These are phyloP conservation scores for Choreutis nemorana DNA, from an alignment of 2,888 invertebrate species.

Conservation along the genomic window DNA sequence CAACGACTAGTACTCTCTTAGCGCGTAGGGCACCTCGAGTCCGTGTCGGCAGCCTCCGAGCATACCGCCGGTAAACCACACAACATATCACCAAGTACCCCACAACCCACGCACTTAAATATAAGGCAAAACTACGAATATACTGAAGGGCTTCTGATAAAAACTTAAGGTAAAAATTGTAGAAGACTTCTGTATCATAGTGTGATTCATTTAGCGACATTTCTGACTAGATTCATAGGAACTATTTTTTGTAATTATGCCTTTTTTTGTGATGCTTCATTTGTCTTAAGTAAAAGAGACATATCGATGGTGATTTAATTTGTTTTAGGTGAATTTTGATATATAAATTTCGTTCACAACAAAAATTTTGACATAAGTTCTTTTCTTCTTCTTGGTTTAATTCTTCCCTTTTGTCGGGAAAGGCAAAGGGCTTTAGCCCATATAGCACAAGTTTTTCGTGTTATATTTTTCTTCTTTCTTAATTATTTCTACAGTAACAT, in stretches of 20 bases:
- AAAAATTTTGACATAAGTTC: too few relatives aligned
- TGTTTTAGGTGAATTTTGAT: too few relatives aligned
- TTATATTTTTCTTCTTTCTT: too few relatives aligned
- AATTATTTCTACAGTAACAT: too few relatives aligned
- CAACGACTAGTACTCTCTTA: constrained; percentile 78
- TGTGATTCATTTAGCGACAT: constrained; percentile 35
- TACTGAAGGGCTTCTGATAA: constrained; percentile 41
- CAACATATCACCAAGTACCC: constrained; percentile 54
- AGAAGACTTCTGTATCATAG: constrained; percentile 31
- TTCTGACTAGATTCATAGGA: constrained; percentile 33
- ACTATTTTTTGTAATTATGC: constrained; percentile 11
- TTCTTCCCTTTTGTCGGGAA: too few relatives aligned
- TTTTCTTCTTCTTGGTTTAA: too few relatives aligned
- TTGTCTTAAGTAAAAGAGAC: too few relatives aligned
- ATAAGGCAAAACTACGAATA: constrained; percentile 47
- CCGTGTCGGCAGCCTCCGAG: constrained; percentile 52
- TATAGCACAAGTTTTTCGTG: too few relatives aligned
- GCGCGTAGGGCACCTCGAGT: constrained; percentile 57
- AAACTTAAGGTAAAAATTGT: constrained; percentile 41
- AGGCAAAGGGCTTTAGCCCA: too few relatives aligned
- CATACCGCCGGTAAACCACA: constrained; percentile 61
- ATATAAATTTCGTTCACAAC: too few relatives aligned
- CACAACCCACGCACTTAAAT: constrained; percentile 62
- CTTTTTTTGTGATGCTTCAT: too few relatives aligned
- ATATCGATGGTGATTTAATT: too few relatives aligned